phyloP scores from a whole-genome alignment of 35 echinoderm and acorn worm species.

The Lytechinus pictus region DNA sequence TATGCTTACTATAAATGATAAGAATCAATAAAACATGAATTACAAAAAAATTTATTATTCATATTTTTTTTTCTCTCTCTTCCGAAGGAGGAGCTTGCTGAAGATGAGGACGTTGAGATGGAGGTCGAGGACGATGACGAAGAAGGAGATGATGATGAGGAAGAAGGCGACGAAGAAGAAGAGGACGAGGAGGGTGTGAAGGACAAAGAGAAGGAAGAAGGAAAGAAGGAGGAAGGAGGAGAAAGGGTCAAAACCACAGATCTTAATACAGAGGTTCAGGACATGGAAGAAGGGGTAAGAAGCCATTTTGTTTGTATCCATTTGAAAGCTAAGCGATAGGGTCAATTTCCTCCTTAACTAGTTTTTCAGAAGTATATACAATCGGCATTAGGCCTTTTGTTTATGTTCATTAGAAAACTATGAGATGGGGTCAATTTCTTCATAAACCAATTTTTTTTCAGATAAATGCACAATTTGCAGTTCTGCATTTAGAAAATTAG shows the following conservation, averaged over 20 bases:
- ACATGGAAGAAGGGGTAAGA: conserved; percentile 96
- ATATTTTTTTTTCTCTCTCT: no score
- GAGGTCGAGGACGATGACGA: conserved; percentile 71
- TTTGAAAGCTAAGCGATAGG: no score
- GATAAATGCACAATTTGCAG: no score
- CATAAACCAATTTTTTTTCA: neutral
- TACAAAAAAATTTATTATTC: no score
- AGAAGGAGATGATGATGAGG: conserved; percentile 62
- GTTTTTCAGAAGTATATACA: conserved; percentile 24
- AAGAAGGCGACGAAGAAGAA: conserved; percentile 52
- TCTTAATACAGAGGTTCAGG: conserved; percentile 91
- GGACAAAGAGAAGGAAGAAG: conserved; percentile 56
- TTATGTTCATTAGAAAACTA: neutral
- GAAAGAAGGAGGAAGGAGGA: conserved; percentile 40
- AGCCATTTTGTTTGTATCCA: neutral
- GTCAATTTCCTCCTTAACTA: no score
- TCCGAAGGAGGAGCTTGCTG: conserved; percentile 56
- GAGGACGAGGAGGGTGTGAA: conserved; percentile 52
- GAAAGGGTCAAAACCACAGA: conserved; percentile 63
- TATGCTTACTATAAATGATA: no score
- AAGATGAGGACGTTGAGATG: conserved; percentile 93
- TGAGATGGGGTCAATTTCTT: neutral
- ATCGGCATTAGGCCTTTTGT: neutral
- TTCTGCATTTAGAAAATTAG: no score
- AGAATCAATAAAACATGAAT: no score